These are phyloP conservation scores for Tetragonula clypearis DNA, from an alignment of 1,140 invertebrate genomes.

Conservation along the genomic window DNA sequence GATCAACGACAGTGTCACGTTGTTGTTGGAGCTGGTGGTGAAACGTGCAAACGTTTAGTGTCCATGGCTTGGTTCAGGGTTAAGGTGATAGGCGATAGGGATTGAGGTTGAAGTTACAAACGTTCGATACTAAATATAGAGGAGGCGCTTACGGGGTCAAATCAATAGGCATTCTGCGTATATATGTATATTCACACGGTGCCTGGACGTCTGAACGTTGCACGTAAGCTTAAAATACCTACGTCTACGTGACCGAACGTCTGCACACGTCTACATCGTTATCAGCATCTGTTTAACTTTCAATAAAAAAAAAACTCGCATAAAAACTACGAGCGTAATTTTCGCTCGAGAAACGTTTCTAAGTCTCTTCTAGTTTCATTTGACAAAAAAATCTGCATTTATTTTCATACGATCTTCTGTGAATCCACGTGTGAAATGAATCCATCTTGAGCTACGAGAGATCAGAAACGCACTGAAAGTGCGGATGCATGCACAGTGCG, in stretches of 20 bases:
- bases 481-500: not conserved
- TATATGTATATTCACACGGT: conserved; percentile 53
- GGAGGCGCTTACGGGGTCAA: conserved; percentile 60
- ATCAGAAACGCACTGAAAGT: not conserved
- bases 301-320: not conserved
- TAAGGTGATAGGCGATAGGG: conserved; percentile 58
- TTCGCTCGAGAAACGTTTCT: too few relatives aligned
- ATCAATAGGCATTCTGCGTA: conserved; percentile 67
- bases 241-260: conserved; percentile 1
- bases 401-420: too few relatives aligned
- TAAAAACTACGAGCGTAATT: too few relatives aligned
- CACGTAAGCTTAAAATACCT: conserved; percentile 41
- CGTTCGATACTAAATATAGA: conserved; percentile 71
- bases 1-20: not conserved
- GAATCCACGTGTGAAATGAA: too few relatives aligned
- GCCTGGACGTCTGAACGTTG: conserved; percentile 39
- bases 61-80: conserved; percentile 57
- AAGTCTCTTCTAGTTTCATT: too few relatives aligned
- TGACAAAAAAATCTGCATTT: too few relatives aligned
- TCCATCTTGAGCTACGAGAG: too few relatives aligned
- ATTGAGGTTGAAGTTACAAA: conserved; percentile 58
- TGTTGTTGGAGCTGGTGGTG: not conserved
- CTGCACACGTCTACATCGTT: not conserved
- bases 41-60: not conserved
- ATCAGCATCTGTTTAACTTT: not conserved